Evolutionary conservation across 1,140 invertebrate species (phyloP).

Genomic region (Sarcophaga peregrina): DNA sequence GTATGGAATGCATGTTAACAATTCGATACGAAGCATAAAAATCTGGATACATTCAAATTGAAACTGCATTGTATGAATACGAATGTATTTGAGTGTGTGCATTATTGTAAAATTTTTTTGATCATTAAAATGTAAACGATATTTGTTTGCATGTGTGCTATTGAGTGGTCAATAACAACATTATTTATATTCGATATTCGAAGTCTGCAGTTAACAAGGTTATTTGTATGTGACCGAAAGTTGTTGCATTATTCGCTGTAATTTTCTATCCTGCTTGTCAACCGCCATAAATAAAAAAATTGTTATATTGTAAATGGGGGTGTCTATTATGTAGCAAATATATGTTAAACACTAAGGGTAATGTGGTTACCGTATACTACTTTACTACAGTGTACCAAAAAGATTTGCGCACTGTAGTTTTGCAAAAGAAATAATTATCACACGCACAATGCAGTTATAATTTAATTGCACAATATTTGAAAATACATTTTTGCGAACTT

Average conservation of each 20-base stretch:
- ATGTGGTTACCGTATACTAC: not conserved
- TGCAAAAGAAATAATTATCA: too few species aligned
- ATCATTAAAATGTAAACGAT: not conserved
- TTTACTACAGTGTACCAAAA: too few species aligned
- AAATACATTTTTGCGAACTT: too few species aligned
- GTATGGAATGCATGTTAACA: too few species aligned
- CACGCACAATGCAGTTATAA: too few species aligned
- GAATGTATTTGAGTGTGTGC: too few species aligned
- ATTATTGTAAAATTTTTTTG: too few species aligned
- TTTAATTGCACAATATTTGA: too few species aligned
- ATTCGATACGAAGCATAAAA: too few species aligned
- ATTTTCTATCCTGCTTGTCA: not conserved
- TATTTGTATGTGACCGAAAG: conserved; percentile 18
- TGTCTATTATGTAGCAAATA: not conserved
- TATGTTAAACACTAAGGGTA: not conserved
- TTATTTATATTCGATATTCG: conserved; percentile 5
- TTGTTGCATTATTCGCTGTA: not conserved
- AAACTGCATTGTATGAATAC: too few species aligned
- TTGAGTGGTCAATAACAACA: not conserved
- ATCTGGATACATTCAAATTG: too few species aligned
- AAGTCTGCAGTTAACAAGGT: conserved; percentile 12
- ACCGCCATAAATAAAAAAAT: not conserved
- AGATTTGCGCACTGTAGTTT: too few species aligned
- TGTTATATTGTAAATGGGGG: not conserved
- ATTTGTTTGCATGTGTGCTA: not conserved